Evolutionary conservation across 2,888 invertebrate species (phyloP).

Genomic region (Hypolimnas misippus): DNA sequence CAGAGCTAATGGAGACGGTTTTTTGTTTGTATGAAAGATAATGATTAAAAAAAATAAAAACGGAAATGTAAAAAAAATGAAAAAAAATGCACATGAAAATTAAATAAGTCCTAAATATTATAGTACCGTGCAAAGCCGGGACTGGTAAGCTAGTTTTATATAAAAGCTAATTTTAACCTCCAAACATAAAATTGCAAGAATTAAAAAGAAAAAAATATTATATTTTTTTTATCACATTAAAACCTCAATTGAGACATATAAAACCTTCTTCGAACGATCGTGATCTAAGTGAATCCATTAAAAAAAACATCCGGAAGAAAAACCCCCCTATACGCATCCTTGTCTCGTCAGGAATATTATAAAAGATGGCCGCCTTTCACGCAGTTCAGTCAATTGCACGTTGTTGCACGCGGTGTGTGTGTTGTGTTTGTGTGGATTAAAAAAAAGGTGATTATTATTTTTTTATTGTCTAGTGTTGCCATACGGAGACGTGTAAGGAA

Average conservation of each 20-base stretch:
- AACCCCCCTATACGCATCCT: conserved; percentile 42
- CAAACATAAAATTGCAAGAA: not conserved
- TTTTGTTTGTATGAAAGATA: too few relatives aligned
- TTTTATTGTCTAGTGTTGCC: conserved; percentile 21
- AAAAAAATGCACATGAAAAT: too few relatives aligned
- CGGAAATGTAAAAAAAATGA: too few relatives aligned
- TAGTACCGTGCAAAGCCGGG: too few relatives aligned
- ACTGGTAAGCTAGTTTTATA: too few relatives aligned
- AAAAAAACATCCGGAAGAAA: conserved; percentile 40
- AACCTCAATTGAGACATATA: not conserved
- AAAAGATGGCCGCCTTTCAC: conserved; percentile 49
- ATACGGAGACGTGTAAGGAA: not conserved
- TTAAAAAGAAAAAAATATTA: not conserved
- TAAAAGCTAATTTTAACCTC: too few relatives aligned
- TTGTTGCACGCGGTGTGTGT: conserved; percentile 33
- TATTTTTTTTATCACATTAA: not conserved
- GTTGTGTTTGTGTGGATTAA: conserved; percentile 22
- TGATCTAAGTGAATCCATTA: not conserved
- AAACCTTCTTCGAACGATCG: not conserved
- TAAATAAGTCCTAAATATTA: too few relatives aligned
- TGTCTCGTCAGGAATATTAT: conserved; percentile 53
- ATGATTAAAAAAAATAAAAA: too few relatives aligned
- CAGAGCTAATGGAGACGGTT: too few relatives aligned
- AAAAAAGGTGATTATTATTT: conserved; percentile 38
- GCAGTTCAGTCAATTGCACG: conserved; percentile 35